Conservation (phyloP, 2,113 vertebrate genomes). For the Oenanthe melanoleuca region DNA sequence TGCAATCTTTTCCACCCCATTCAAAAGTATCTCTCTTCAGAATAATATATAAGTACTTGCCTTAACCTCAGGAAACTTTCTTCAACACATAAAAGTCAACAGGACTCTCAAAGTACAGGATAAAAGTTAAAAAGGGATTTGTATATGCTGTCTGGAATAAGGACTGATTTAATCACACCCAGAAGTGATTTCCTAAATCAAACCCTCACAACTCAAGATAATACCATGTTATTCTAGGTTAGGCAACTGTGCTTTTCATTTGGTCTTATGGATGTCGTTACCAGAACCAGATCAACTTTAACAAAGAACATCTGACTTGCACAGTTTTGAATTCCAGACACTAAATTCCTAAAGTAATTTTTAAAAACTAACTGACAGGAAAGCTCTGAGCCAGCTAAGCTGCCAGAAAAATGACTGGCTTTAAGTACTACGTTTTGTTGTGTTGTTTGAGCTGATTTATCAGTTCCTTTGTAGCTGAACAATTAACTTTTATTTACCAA, state of each 20-base stretch:
- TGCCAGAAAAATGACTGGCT: conserved; percentile 15
- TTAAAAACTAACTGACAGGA: not conserved
- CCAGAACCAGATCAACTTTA: conserved; percentile 24
- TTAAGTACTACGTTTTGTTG: not conserved
- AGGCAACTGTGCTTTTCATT: not conserved
- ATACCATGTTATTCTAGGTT: not conserved
- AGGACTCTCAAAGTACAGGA: not conserved
- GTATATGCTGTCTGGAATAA: not conserved
- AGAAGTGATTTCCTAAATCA: conserved; percentile 30
- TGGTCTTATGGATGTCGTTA: not conserved
- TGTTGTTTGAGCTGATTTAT: not conserved
- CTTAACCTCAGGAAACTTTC: not conserved
- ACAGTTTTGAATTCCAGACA: not conserved
- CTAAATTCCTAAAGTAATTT: conserved; percentile 17
- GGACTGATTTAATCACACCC: not conserved
- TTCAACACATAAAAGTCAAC: not conserved
- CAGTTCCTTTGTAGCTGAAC: not conserved
- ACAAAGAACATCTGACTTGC: conserved; percentile 27
- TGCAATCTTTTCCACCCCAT: not conserved
- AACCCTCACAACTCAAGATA: not conserved
- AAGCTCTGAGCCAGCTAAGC: not conserved
- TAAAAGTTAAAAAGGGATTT: not conserved
- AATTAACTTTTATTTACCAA: not conserved
- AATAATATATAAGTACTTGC: not conserved
- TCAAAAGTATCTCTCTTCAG: not conserved